Evolutionary conservation across 1,140 invertebrate genomes (phyloP).

Genomic region (Drosophila pachea): DNA sequence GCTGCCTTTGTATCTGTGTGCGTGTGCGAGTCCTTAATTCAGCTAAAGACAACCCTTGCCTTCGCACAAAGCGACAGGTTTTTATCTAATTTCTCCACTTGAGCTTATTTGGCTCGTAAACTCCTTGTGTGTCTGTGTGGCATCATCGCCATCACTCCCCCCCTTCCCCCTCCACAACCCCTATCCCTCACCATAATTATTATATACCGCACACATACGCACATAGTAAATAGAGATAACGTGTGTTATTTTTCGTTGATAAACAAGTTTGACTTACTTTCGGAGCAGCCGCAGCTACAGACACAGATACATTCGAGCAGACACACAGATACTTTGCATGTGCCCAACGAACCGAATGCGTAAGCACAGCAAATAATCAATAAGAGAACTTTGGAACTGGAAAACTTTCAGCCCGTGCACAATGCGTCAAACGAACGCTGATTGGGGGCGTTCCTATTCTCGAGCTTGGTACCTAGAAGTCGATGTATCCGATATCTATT

Average conservation of each 20-base stretch:
- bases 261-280: conserved; percentile 76
- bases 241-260: conserved; percentile 49
- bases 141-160: background rate
- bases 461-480: conserved; percentile 15
- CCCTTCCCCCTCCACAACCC: conserved; percentile 7
- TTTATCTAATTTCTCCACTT: conserved; percentile 77
- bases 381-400: conserved; percentile 59
- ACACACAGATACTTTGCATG: conserved; percentile 52
- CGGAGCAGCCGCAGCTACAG: conserved; percentile 33
- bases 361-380: conserved; percentile 74
- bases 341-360: conserved; percentile 55
- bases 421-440: conserved; percentile 54
- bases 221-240: conserved; percentile 64
- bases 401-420: conserved; percentile 20
- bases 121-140: conserved; percentile 16
- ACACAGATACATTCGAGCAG: background rate
- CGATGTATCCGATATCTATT: background rate
- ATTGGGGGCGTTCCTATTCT: conserved; percentile 34
- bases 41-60: conserved; percentile 46
- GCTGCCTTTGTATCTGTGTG: conserved; percentile 10
- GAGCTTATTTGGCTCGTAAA: conserved; percentile 39
- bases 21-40: conserved; percentile 52
- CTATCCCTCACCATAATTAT: background rate
- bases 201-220: conserved; percentile 5
- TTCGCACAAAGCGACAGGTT: conserved; percentile 47